phyloP scores from a whole-genome alignment of 2,113 vertebrate species.

The Danio rerio region DNA sequence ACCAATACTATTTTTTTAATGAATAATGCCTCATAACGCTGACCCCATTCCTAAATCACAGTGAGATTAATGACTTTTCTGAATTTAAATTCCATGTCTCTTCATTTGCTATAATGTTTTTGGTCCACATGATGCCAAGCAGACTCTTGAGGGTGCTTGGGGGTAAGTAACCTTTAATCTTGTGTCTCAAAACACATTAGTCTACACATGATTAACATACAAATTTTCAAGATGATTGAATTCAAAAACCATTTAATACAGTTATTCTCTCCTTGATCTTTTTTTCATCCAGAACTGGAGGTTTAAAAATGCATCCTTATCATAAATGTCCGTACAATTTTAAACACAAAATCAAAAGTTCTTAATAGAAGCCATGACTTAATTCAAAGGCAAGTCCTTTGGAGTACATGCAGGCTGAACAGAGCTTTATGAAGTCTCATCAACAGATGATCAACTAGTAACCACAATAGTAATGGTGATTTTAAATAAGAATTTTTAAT shows the following conservation, averaged over 20 bases:
- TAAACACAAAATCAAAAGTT: no score
- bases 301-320: no score
- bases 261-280: no score
- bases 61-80: background rate
- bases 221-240: background rate
- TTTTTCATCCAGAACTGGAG: no score
- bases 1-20: background rate
- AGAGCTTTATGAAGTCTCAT: no score
- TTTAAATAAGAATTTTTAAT: no score
- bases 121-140: background rate
- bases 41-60: background rate
- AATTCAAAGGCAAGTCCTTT: no score
- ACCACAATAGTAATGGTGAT: no score
- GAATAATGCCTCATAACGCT: background rate
- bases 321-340: no score
- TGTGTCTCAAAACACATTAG: background rate
- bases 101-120: constrained; percentile 11
- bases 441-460: no score
- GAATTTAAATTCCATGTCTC: background rate
- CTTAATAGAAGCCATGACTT: no score
- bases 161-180: background rate
- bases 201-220: background rate
- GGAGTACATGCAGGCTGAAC: no score
- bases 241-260: background rate
- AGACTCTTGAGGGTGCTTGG: background rate